These are phyloP conservation scores for Lasioglossum figueresi DNA, from an alignment of 2,888 invertebrate genomes.

Conservation along the genomic window DNA sequence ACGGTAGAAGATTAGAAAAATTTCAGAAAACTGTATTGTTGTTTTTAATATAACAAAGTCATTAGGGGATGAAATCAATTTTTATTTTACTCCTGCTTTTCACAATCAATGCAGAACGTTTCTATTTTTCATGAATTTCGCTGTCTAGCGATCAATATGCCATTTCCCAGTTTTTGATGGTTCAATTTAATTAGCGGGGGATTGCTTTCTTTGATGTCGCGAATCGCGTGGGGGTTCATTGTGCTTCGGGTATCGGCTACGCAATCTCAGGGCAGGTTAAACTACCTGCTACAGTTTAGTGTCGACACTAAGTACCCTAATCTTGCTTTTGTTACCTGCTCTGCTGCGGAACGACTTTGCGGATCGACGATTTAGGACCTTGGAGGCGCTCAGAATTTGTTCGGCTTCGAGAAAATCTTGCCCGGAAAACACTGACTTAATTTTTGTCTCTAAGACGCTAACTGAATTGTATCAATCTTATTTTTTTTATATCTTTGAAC, in stretches of 20 bases:
- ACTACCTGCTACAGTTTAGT: conserved; percentile 1
- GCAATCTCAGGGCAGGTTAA: neutral
- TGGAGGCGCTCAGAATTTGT: neutral
- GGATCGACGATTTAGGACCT: neutral
- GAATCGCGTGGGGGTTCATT: neutral
- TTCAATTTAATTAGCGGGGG: neutral
- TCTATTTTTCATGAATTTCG: no score
- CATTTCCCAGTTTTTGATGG: neutral
- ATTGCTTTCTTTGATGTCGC: neutral
- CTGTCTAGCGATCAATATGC: neutral
- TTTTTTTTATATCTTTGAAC: no score
- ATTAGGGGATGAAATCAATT: no score
- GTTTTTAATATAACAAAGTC: no score
- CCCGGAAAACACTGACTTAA: neutral
- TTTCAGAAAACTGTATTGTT: no score
- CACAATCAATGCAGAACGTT: no score
- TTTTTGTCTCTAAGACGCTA: neutral
- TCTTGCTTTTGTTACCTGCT: conserved; percentile 9
- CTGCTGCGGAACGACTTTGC: neutral
- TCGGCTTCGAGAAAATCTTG: neutral
- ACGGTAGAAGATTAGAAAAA: no score
- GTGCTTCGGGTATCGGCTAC: neutral
- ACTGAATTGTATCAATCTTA: no score
- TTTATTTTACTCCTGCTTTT: no score
- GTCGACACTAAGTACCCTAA: neutral